Evolutionary conservation across 1,140 invertebrate genomes (phyloP).

Genomic region (Cherax quadricarinatus): DNA sequence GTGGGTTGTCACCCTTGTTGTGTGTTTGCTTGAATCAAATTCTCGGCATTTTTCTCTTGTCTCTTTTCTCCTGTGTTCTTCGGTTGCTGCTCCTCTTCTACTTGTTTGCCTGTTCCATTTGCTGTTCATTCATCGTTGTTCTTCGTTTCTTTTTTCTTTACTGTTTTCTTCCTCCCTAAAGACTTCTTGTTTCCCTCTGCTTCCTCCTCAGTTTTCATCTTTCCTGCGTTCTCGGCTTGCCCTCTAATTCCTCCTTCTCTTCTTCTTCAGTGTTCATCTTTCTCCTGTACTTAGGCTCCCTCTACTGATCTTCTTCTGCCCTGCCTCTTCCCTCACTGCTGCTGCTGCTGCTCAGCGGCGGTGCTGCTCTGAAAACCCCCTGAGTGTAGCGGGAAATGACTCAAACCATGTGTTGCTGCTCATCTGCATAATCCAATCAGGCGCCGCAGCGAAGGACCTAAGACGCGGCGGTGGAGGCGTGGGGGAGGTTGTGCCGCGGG

Average conservation of each 20-base stretch:
- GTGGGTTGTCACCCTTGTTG: no score
- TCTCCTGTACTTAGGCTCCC: background rate
- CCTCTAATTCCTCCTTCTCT: background rate
- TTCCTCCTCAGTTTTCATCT: background rate
- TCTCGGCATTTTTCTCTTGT: no score
- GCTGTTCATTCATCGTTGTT: background rate
- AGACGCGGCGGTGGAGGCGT: slow-evolving; percentile 52
- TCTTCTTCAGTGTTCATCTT: background rate
- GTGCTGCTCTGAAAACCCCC: slow-evolving; percentile 44
- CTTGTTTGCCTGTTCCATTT: no score
- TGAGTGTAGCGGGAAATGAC: slow-evolving; percentile 73
- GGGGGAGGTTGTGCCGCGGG: slow-evolving; percentile 52
- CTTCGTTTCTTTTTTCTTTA: background rate
- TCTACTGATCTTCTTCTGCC: background rate
- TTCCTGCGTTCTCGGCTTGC: background rate
- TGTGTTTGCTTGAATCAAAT: no score
- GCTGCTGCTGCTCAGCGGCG: background rate
- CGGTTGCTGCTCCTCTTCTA: no score
- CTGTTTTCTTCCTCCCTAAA: background rate
- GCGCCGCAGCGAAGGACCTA: slow-evolving; percentile 59
- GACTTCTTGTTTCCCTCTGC: background rate
- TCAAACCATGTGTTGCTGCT: slow-evolving; percentile 74
- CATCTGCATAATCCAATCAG: slow-evolving; percentile 74
- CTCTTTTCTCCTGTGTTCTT: background rate
- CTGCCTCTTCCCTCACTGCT: background rate